These are phyloP conservation scores for Falco novaeseelandiae DNA, from an alignment of 2,797 vertebrate genomes.

Conservation along the genomic window DNA sequence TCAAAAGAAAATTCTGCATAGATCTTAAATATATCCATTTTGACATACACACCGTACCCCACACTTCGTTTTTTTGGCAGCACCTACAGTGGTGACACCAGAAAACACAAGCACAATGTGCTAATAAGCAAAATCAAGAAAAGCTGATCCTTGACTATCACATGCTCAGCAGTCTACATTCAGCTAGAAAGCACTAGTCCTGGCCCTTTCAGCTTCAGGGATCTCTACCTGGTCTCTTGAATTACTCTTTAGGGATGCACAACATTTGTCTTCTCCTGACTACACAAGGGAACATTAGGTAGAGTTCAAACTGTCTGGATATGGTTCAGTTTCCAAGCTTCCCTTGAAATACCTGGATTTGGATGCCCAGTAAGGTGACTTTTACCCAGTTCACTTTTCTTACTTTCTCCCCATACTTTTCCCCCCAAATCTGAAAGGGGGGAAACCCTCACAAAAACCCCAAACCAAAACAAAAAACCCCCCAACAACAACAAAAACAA, in stretches of 20 bases:
- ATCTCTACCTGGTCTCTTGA: no score
- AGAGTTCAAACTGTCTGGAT: neutral
- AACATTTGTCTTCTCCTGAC: neutral
- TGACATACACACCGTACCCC: neutral
- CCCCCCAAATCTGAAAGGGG: neutral
- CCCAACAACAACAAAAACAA: no score
- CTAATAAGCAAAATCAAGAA: neutral
- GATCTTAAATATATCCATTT: neutral
- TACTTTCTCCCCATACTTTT: neutral
- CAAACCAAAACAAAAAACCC: no score
- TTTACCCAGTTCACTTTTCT: neutral
- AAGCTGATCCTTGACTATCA: neutral
- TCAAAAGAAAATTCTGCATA: neutral
- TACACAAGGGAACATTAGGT: neutral
- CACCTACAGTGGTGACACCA: accelerated
- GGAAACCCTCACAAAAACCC: neutral
- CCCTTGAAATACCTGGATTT: neutral
- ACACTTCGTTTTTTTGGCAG: neutral
- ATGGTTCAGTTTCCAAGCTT: neutral
- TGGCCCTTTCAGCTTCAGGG: neutral
- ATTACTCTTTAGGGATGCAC: accelerated
- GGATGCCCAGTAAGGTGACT: neutral
- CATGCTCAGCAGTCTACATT: neutral
- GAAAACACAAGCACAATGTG: neutral
- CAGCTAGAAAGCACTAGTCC: neutral